Evolutionary conservation across 2,888 invertebrate species (phyloP).

Genomic region (Shargacucullia verbasci): DNA sequence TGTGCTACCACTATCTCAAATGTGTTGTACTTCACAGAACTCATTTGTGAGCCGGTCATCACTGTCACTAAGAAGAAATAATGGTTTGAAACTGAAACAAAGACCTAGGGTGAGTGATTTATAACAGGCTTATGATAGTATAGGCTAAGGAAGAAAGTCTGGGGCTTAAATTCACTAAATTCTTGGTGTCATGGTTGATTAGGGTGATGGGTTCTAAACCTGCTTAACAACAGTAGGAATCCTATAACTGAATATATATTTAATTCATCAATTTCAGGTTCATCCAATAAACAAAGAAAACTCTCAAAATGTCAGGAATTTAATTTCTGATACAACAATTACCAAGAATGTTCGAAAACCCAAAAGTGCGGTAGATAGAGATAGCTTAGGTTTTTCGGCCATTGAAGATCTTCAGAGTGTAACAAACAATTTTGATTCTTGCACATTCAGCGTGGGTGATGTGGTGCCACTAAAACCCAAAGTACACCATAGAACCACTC

Average conservation of each 20-base stretch:
- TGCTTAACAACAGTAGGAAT: no score
- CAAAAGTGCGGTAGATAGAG: constrained; percentile 36
- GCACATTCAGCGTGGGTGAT: constrained; percentile 14
- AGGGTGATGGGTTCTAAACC: no score
- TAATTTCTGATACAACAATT: constrained; percentile 23
- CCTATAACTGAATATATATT: no score
- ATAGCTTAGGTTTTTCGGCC: constrained; percentile 65
- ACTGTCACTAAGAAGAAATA: constrained; percentile 67
- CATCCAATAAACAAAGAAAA: constrained; percentile 62
- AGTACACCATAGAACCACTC: constrained; percentile 17
- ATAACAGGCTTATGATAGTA: no score
- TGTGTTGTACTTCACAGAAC: constrained; percentile 58
- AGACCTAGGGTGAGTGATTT: constrained; percentile 32
- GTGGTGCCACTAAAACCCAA: constrained; percentile 16
- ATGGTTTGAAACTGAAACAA: constrained; percentile 39
- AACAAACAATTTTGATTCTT: constrained; percentile 32
- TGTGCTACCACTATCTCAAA: no score
- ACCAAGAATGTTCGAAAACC: constrained; percentile 39
- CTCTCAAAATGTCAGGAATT: constrained; percentile 51
- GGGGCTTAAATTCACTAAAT: no score
- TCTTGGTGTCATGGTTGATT: no score
- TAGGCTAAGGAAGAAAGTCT: no score
- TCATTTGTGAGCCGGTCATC: constrained; percentile 69
- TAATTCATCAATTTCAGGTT: constrained; percentile 50
- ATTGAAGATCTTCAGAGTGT: constrained; percentile 64